These are phyloP conservation scores for Cyclophora punctaria DNA, from an alignment of 2,888 invertebrate genomes.

Conservation along the genomic window DNA sequence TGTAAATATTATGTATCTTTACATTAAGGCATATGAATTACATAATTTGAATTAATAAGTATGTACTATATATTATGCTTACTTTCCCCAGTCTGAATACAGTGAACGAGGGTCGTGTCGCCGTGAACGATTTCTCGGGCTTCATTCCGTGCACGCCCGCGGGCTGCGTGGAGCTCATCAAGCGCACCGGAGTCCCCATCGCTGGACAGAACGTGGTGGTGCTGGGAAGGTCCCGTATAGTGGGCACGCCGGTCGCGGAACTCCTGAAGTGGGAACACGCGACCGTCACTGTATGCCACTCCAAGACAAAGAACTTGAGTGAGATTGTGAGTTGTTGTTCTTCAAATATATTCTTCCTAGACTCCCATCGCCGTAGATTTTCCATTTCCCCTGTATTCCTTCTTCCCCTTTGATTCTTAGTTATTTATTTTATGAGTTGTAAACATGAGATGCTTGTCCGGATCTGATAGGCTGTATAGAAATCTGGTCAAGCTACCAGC, in stretches of 20 bases:
- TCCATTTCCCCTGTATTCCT: too few relatives aligned
- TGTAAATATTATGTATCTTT: too few relatives aligned
- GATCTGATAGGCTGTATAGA: too few relatives aligned
- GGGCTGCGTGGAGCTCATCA: slow-evolving; percentile 94
- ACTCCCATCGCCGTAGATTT: too few relatives aligned
- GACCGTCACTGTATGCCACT: slow-evolving; percentile 98
- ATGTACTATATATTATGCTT: too few relatives aligned
- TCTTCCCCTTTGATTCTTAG: too few relatives aligned
- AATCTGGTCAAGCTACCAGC: too few relatives aligned
- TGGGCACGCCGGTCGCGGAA: slow-evolving; percentile 96
- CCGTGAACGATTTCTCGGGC: slow-evolving; percentile 90
- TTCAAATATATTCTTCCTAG: too few relatives aligned
- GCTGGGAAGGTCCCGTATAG: slow-evolving; percentile 97
- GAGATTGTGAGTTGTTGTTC: slow-evolving; percentile 76
- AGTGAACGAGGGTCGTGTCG: slow-evolving; percentile 93
- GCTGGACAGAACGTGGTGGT: slow-evolving; percentile 93
- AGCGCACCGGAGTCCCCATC: slow-evolving; percentile 83
- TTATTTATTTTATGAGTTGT: too few relatives aligned
- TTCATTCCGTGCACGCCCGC: slow-evolving; percentile 98
- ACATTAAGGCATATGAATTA: too few relatives aligned
- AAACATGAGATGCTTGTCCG: too few relatives aligned
- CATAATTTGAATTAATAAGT: too few relatives aligned
- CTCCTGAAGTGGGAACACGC: slow-evolving; percentile 97
- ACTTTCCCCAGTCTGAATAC: slow-evolving; percentile 81
- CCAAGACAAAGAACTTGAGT: slow-evolving; percentile 88